phyloP scores from a whole-genome alignment of 2,797 vertebrate species.

The Tangara arthus region DNA sequence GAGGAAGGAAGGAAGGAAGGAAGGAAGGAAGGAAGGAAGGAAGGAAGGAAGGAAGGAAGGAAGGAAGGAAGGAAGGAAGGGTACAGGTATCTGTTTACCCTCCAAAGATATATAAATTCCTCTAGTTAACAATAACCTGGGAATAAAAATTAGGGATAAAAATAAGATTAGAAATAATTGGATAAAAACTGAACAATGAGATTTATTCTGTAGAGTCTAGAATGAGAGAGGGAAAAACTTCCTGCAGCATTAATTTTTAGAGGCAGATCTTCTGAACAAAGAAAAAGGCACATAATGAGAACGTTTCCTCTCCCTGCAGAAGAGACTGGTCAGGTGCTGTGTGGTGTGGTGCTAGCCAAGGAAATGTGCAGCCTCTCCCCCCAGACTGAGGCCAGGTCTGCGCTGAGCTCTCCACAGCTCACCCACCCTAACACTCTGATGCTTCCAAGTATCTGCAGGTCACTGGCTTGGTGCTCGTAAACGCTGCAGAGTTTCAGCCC shows the following conservation, averaged over 20 bases:
- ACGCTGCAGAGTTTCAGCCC: not conserved
- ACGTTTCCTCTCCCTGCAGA: not conserved
- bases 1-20: no score
- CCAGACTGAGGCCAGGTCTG: not conserved
- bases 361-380: not conserved
- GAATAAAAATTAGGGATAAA: not conserved
- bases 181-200: not conserved
- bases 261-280: not conserved
- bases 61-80: not conserved
- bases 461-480: not conserved
- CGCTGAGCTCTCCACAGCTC: not conserved
- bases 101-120: not conserved
- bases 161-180: not conserved
- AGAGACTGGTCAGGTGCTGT: fast-evolving
- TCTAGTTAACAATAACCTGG: not conserved
- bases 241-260: not conserved
- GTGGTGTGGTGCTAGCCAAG: not conserved
- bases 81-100: not conserved
- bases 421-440: fast-evolving
- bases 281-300: not conserved
- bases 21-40: not conserved
- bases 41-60: not conserved
- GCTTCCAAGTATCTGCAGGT: not conserved
- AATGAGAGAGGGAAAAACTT: not conserved
- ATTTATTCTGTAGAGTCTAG: not conserved